Evolutionary conservation across 2,113 vertebrate genomes (phyloP), one percentile per base, ranked within the genome.

Genomic region (Uropsilus gracilis): DNA sequence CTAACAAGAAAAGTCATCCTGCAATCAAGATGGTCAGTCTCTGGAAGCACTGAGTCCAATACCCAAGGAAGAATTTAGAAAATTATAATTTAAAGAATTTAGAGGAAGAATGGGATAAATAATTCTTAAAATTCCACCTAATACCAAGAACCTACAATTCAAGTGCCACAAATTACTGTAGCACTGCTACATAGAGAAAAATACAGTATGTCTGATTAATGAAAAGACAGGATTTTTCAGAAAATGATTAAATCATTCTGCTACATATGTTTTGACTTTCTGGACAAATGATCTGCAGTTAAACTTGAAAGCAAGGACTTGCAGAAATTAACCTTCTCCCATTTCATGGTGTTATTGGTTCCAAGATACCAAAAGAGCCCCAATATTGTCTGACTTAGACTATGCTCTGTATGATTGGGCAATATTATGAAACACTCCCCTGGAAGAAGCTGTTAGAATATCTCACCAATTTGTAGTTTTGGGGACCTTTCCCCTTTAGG

Each of bases 341-440:
- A 89, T 96, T 96, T 88, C 96, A 83, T 1, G 37, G 89, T 93
- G 95, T 98, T 97, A 96, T 98, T 98, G 97, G 93, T 97, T 97
- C 97, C 91, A 94, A 87, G 91, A 94, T 63, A 80, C 81, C 84
- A 91, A 96, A 82, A 95, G 96, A 95, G 95, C 73, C 91, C 83
- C 86, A 39, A 0, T 88, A 93, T 86, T 82, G 75, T 83, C 81
- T 34, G 93, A 97, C 91, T 96, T 98, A 94, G 90, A 80, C 86
- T 6, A 97, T 95, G 96, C 96, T 86, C 86, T 93, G 90, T 94
- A 76, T 96, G 97, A 96, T 32, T 26, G 73, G 66, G 24, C 28
- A 90, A 24, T 18, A 30, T 97, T 97, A 98, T 98, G 97, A 98
- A 98, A 98, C 98, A 97, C 97, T 96, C 97, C 42, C 55, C 16